phyloP scores from a whole-genome alignment of 2,888 invertebrate species.

The Seladonia tumulorum region DNA sequence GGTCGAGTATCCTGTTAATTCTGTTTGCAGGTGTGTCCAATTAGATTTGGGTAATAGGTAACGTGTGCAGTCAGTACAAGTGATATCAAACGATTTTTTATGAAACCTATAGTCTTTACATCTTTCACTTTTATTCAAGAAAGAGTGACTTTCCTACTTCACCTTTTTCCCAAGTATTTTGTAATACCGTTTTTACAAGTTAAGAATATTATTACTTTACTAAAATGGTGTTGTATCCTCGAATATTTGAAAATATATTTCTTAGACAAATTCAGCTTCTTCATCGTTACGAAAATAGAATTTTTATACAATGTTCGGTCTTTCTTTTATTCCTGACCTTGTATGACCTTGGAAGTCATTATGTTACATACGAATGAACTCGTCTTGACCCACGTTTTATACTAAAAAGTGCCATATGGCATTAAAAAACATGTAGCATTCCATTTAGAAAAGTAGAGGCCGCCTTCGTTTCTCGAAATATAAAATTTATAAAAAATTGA shows the following conservation, averaged over 20 bases:
- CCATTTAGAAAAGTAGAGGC: too few species aligned
- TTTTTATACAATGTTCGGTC: not conserved
- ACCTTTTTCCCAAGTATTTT: not conserved
- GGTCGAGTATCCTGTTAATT: not conserved
- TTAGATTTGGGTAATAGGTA: not conserved
- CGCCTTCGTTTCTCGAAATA: too few species aligned
- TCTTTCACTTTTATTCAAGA: not conserved
- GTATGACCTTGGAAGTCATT: too few species aligned
- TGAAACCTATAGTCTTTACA: not conserved
- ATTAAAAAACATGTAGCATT: too few species aligned
- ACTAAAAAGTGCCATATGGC: too few species aligned
- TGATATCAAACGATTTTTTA: not conserved
- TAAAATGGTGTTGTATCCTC: not conserved
- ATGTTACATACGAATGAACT: too few species aligned
- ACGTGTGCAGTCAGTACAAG: not conserved
- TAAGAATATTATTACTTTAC: not conserved
- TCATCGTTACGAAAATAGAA: not conserved
- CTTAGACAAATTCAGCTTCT: not conserved
- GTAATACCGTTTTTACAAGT: not conserved
- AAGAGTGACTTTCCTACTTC: not conserved
- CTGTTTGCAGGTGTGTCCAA: not conserved
- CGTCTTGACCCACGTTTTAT: too few species aligned
- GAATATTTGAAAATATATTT: too few species aligned
- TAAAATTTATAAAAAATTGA: too few species aligned
- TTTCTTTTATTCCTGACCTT: too few species aligned